Evolutionary conservation across 2,888 invertebrate species (phyloP), one percentile per base, ranked within the genome.

Genomic region (Mystacides longicornis): DNA sequence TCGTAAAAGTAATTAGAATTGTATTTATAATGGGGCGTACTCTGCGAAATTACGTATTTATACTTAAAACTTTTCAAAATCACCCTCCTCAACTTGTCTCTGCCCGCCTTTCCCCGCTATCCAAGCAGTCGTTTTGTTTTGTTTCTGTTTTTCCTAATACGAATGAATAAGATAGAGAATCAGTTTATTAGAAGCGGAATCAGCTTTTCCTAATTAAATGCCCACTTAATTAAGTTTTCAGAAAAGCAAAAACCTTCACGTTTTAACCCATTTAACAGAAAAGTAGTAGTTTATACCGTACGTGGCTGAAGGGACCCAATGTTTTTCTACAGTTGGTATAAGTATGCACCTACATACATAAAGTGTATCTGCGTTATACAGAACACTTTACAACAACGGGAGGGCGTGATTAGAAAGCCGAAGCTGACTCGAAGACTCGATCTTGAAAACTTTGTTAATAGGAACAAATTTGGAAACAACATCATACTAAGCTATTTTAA

Each of bases 151-250:
- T 27, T 27, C 27, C 7, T 27, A 7, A 27, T 7, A 11, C 27
- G 27, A 11, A 11, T 7, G 27, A 27, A 27, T 27, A 27, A 27
- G 27, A 27, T 27, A 27, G 27, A 27, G n/a, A n/a, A n/a, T n/a
- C n/a, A n/a, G n/a, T n/a, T n/a, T n/a, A 14, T 3, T 37, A 7
- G 37, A 37, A 37, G 37, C 14, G 14, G 37, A 53, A 50, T 53
- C 54, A 33, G 31, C 51, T 56, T 49, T 51, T 53, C 49, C 59
- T 52, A 59, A 59, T 59, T 56, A 56, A 59, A 56, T 48, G 51
- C 47, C 49, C 23, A 50, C 45, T 56, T 59, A 56, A 59, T 59
- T 56, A 59, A 56, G 51, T 47, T 23, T 50, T 54, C 51, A 49
- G 51, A 48, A 52, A 54, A 54, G 49, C 37, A 42, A 51, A 21